Percentiles rank a stretch among this genome's conserved stretches.
Evolutionary conservation across 2,888 invertebrate genomes (phyloP).

Genomic region (Diarsia brunnea): DNA sequence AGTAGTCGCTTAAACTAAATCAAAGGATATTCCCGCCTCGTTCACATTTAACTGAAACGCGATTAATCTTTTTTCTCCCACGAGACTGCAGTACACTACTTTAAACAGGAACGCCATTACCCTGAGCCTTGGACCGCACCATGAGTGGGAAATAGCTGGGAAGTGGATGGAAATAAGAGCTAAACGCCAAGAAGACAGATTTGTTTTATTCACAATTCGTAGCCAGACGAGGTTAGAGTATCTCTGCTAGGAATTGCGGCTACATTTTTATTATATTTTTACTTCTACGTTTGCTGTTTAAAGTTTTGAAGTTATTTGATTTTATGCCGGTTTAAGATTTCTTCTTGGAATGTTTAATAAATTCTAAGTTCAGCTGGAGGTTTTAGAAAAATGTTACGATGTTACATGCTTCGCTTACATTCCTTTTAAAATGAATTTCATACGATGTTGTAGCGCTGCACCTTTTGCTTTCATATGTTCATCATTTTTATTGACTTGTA

Average conservation of each 20-base stretch:
- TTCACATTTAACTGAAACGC: conserved; percentile 1
- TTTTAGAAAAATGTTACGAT: conserved; percentile 17
- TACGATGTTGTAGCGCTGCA: background rate
- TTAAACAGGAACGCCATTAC: conserved; percentile 40
- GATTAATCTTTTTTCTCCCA: conserved; percentile 26
- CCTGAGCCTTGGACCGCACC: conserved; percentile 68
- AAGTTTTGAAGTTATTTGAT: conserved; percentile 59
- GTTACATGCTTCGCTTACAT: background rate
- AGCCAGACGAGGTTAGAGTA: conserved; percentile 59
- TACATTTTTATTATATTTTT: conserved; percentile 62
- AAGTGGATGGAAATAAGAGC: conserved; percentile 87
- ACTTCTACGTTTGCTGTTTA: conserved; percentile 51
- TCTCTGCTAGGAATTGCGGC: conserved; percentile 54
- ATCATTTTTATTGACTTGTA: background rate
- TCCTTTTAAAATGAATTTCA: background rate
- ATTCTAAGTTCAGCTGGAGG: conserved; percentile 5
- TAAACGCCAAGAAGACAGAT: conserved; percentile 87
- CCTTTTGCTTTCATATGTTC: background rate
- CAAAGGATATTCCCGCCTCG: conserved; percentile 22
- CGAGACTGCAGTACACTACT: conserved; percentile 23
- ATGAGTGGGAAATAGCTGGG: conserved; percentile 85
- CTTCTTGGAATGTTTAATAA: conserved; percentile 43
- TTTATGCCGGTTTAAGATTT: conserved; percentile 36
- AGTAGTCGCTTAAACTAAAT: conserved; percentile 25
- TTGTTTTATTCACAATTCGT: conserved; percentile 85